These are phyloP conservation scores for Drosophila willistoni DNA, from an alignment of 1,140 invertebrate species.

Conservation along the genomic window DNA sequence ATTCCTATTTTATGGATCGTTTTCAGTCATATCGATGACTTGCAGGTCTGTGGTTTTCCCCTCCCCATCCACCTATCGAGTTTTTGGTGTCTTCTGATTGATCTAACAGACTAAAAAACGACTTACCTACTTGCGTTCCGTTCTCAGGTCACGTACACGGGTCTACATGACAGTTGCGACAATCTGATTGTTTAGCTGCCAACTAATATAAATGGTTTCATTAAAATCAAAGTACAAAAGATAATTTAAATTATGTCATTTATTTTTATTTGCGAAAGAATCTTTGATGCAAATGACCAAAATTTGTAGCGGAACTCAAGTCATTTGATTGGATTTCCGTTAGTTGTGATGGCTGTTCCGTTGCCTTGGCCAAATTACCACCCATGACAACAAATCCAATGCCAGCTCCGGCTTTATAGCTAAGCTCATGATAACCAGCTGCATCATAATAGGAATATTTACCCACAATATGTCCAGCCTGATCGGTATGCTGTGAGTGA, in stretches of 20 bases:
- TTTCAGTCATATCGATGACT: no score
- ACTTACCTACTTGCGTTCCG: background rate
- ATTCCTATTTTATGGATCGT: no score
- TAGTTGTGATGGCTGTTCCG: slow-evolving; percentile 19
- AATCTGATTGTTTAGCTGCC: background rate
- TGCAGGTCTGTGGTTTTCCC: no score
- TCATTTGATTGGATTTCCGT: slow-evolving; percentile 43
- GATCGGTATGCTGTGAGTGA: slow-evolving; percentile 87
- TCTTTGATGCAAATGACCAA: slow-evolving; percentile 49
- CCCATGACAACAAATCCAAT: slow-evolving; percentile 76
- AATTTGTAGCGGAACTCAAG: slow-evolving; percentile 31
- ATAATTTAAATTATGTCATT: slow-evolving; percentile 22
- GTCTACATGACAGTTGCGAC: slow-evolving; percentile 37
- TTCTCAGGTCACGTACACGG: slow-evolving; percentile 31
- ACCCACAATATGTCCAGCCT: slow-evolving; percentile 87
- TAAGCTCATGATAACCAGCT: slow-evolving; percentile 70
- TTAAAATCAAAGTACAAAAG: slow-evolving; percentile 10
- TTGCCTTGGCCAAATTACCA: slow-evolving; percentile 65
- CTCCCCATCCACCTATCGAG: background rate
- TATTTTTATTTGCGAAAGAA: slow-evolving; percentile 46
- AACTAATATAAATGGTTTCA: slow-evolving; percentile 23
- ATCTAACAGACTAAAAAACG: no score
- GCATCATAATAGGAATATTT: slow-evolving; percentile 89
- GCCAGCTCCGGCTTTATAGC: slow-evolving; percentile 70
- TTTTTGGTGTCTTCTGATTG: background rate